Base-by-base conservation (phyloP, 2,888 invertebrate species). In the Scrobipalpa atriplicella region DNA sequence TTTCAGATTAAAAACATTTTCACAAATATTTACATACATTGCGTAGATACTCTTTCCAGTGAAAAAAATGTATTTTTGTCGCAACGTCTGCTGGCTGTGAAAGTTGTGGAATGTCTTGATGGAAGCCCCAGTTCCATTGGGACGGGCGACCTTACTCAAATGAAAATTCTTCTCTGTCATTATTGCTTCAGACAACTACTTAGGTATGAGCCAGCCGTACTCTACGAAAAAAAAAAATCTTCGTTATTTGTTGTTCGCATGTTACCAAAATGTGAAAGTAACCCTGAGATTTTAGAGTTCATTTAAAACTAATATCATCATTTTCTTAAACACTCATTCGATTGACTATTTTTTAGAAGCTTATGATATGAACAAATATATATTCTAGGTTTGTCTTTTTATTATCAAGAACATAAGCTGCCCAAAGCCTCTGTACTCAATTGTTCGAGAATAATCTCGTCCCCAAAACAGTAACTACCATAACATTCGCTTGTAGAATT, bases 121-220 rank as follows among this genome's bases (percentile, higher is more conserved):
- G 82, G 84, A 73, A 76, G 75, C 75, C 75, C 68, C 70, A 78
- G 80, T 83, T 82, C 83, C 83, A 81, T 79, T 79, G 78, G 69
- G 69, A 69, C 69, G 78, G 76, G 74, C 74, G 75, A 75, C 82
- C 82, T 78, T 79, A 79, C 84, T 84, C 77, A 87, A 89, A 90
- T 90, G 87, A 89, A 89, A 89, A 87, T 87, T 90, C 87, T 86
- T 86, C 85, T 73, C 75, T 73, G 81, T 82, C 85, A 87, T 88
- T 88, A 87, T 84, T 85, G 83, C 85, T 86, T 84, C 84, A 81
- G 83, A 78, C 73, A 78, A 76, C 76, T 74, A n/a, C n/a, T n/a
- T n/a, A n/a, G n/a, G n/a, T n/a, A 74, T 75, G 74, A 75, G 75
- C 29, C 77, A 74, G 74, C 77, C 74, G 75, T 75, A 21, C 74